Conservation (phyloP, 2,113 vertebrate genomes). For the Stegastes partitus region DNA sequence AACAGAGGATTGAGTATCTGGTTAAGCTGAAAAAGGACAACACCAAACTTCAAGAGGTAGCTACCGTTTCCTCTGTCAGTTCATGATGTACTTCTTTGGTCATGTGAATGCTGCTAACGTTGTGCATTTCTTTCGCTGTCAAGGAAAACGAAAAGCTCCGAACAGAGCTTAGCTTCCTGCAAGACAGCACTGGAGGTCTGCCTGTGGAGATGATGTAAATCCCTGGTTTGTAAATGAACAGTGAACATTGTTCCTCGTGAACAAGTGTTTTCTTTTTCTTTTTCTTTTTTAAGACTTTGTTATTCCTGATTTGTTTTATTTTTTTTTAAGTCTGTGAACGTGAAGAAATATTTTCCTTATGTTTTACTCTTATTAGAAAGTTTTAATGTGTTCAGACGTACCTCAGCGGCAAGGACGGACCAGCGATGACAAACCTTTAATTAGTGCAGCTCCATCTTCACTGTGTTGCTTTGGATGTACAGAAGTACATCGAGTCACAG, state of each 20-base stretch:
- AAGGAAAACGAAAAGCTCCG: constrained; percentile 90
- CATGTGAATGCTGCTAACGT: background rate
- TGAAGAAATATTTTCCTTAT: too few species aligned
- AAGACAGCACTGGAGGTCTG: constrained; percentile 41
- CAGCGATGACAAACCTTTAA: background rate
- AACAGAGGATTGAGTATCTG: constrained; percentile 96
- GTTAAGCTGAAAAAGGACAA: constrained; percentile 96
- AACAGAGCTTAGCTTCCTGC: constrained; percentile 82
- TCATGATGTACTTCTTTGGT: background rate
- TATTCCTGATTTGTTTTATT: too few species aligned
- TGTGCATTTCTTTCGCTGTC: constrained; percentile 35
- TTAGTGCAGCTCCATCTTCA: background rate
- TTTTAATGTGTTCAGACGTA: background rate
- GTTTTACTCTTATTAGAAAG: background rate
- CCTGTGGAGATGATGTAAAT: constrained; percentile 36
- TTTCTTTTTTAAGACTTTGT: background rate
- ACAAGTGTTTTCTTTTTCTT: background rate
- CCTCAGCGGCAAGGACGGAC: too few species aligned
- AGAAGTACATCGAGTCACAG: background rate
- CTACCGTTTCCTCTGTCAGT: background rate
- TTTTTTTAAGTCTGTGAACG: too few species aligned
- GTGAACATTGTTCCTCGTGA: background rate
- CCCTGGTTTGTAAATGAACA: background rate
- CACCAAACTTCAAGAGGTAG: constrained; percentile 91
- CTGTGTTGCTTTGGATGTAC: background rate